These are phyloP conservation scores for Zygaena filipendulae DNA, from an alignment of 2,888 invertebrate genomes.

Conservation along the genomic window DNA sequence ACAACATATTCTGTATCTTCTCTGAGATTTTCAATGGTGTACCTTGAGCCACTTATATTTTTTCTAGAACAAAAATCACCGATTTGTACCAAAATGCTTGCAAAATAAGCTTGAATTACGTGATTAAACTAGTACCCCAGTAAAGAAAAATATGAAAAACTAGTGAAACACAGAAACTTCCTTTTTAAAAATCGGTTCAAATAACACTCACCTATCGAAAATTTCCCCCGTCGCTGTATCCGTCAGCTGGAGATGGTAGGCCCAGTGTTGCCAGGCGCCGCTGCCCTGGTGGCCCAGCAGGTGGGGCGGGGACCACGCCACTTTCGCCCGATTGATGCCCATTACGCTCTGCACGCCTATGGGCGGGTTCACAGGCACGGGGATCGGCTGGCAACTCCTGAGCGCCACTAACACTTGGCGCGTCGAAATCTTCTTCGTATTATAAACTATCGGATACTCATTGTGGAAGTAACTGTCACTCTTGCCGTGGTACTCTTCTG, in stretches of 20 bases:
- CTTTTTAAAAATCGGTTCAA: not conserved
- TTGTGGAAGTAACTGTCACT: conserved; percentile 82
- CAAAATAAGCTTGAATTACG: too few relatives aligned
- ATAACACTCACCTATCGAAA: conserved; percentile 37
- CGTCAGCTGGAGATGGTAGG: conserved; percentile 78
- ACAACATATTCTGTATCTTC: conserved; percentile 82
- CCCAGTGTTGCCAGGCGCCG: conserved; percentile 78
- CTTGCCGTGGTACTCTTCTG: conserved; percentile 80
- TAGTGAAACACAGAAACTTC: not conserved
- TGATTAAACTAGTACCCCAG: too few relatives aligned
- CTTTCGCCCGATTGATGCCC: conserved; percentile 78
- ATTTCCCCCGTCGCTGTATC: conserved; percentile 46
- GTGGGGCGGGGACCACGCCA: conserved; percentile 86
- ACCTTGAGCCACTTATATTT: conserved; percentile 69
- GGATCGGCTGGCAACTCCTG: conserved; percentile 80
- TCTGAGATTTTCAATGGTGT: conserved; percentile 74
- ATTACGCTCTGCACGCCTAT: conserved; percentile 84
- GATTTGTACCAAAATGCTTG: too few relatives aligned
- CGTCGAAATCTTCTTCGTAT: conserved; percentile 41
- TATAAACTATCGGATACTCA: conserved; percentile 69
- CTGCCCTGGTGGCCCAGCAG: conserved; percentile 78
- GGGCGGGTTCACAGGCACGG: conserved; percentile 83
- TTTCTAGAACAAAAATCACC: conserved; percentile 38
- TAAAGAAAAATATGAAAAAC: conserved; percentile 1
- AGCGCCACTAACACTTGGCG: conserved; percentile 65